A percentile compares a stretch with the other conserved stretches of the same genome.
phyloP scores from a whole-genome alignment of 2,113 vertebrate species.

The Mixornis gularis region DNA sequence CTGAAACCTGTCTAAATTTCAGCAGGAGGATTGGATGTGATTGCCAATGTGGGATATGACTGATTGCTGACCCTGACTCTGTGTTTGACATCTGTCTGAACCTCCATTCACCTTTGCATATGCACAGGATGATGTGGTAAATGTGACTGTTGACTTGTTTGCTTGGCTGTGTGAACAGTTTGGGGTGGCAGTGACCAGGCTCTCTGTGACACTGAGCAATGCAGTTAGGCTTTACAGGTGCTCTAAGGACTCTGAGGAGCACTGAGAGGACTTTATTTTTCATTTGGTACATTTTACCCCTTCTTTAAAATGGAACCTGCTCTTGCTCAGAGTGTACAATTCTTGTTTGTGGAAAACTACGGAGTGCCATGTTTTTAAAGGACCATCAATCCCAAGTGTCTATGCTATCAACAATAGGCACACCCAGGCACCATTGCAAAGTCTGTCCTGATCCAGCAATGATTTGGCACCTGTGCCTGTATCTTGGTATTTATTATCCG shows the following conservation, averaged over 20 bases:
- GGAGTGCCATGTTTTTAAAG: background rate
- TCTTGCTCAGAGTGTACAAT: background rate
- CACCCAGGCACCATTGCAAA: background rate
- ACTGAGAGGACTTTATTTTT: background rate
- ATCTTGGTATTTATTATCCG: background rate
- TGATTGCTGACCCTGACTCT: background rate
- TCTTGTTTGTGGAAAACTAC: background rate
- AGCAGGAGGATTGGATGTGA: background rate
- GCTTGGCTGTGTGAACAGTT: background rate
- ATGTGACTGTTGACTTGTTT: background rate
- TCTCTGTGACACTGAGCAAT: background rate
- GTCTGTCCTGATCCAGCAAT: background rate
- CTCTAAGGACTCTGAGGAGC: background rate
- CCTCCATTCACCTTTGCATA: background rate
- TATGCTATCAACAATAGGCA: accelerated
- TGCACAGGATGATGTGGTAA: background rate
- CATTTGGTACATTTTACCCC: background rate
- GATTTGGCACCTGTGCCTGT: background rate
- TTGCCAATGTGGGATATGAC: background rate
- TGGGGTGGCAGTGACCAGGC: background rate
- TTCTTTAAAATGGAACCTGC: background rate
- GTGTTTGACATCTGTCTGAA: background rate
- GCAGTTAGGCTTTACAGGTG: background rate
- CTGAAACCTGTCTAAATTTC: background rate
- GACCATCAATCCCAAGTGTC: background rate